Base-by-base conservation (phyloP, 2,797 vertebrate genomes). In the Spinus olivaceus region DNA sequence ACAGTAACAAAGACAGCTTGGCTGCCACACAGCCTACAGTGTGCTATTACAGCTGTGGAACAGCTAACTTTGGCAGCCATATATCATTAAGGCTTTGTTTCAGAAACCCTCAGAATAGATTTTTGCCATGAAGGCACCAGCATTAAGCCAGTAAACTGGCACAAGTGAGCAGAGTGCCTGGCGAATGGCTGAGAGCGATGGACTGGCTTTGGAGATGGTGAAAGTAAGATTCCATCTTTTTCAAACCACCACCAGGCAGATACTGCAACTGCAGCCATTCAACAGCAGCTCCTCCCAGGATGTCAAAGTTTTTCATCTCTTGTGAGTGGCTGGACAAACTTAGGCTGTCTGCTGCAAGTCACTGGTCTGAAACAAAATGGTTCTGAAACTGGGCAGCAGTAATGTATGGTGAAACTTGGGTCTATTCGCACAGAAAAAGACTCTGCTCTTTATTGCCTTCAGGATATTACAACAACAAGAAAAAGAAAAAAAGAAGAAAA, bases 11-110 rank as follows among this genome's bases (percentile, higher is more conserved):
- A 96, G 97, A 94, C 95, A 95, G 88, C 81, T 87, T 87, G 95
- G 93, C 96, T 96, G 96, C 93, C 95, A 51, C 3, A 8, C 47
- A 90, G 73, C 65, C 94, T 79, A 54, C 69, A 64, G 35, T 53
- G 78, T 97, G 96, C 97, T 97, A 95, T 97, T 98, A 92, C 97
- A 98, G 97, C 98, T 98, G 98, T 80, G 97, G 81, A 94, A 93
- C 76, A 93, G 94, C 97, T 98, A 96, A 97, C 97, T 98, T 97
- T 94, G 97, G 97, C 95, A 95, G 78, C 67, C 82, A 96, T 97
- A 96, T 97, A 97, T 98, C 97, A 97, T 49, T 56, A 89, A 93
- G 24, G 51, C 66, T 97, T 96, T 94, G 89, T 96, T 97, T 95
- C 92, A 92, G 87, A 87, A 90, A 83, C 95, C 57, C 94, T 97